phyloP scores from a whole-genome alignment of 2,113 vertebrate genomes.

The Zeus faber region DNA sequence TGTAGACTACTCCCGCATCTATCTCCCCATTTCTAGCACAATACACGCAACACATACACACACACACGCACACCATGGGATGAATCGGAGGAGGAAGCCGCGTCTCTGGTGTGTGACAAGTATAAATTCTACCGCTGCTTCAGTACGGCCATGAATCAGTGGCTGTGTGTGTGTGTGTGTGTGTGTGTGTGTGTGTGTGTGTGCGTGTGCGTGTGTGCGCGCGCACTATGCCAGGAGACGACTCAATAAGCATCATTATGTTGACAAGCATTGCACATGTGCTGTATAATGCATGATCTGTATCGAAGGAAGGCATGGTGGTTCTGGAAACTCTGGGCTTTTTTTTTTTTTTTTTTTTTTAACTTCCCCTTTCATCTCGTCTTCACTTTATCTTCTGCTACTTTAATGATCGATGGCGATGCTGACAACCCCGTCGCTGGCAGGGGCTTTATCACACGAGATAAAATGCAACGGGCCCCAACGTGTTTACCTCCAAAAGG shows the following conservation, averaged over 20 bases:
- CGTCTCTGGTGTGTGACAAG: conserved; percentile 21
- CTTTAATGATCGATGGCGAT: neutral
- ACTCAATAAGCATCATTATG: neutral
- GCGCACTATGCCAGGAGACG: neutral
- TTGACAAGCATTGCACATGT: conserved; percentile 18
- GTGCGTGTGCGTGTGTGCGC: neutral
- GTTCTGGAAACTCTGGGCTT: neutral
- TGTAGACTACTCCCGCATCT: conserved; percentile 11
- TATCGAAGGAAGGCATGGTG: conserved; percentile 7
- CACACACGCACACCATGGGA: conserved; percentile 10
- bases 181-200: neutral
- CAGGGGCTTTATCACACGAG: no score
- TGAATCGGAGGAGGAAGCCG: conserved; percentile 1
- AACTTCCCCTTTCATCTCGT: conserved; percentile 1
- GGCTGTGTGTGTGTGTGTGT: neutral
- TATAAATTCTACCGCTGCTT: conserved; percentile 29
- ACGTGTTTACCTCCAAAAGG: no score
- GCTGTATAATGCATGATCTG: conserved; percentile 32
- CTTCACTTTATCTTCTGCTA: neutral
- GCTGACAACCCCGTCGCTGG: no score
- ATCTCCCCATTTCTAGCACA: neutral
- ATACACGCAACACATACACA: neutral
- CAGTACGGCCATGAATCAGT: conserved; percentile 1
- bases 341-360: no score
- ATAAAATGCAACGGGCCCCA: no score